These are phyloP conservation scores for Pachydiplax longipennis DNA, from an alignment of 2,888 invertebrate genomes.

Conservation along the genomic window DNA sequence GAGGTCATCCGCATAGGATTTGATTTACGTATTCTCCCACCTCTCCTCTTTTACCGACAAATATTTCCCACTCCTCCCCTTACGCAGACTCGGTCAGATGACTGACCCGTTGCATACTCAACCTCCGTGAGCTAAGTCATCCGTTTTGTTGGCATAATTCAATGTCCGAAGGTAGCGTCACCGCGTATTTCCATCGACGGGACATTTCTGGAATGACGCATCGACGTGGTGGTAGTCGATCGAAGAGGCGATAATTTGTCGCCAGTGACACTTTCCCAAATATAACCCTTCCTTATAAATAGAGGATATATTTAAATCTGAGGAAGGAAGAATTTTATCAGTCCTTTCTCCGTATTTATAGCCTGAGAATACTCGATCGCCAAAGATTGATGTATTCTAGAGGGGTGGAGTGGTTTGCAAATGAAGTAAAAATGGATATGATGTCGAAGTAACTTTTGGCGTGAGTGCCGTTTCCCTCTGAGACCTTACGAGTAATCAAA, in stretches of 20 bases:
- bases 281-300: no score
- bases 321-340: no score
- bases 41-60: not conserved
- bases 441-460: no score
- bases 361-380: no score
- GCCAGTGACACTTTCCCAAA: no score
- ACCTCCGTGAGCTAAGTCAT: not conserved
- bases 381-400: no score
- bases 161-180: not conserved
- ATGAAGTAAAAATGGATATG: no score
- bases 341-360: no score
- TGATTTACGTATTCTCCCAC: not conserved
- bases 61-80: not conserved
- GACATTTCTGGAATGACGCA: not conserved
- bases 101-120: not conserved
- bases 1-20: constrained; percentile 34
- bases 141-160: not conserved
- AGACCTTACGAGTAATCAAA: no score
- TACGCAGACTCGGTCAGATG: not conserved
- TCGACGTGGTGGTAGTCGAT: not conserved
- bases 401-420: no score
- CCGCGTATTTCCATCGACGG: not conserved
- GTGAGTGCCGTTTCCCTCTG: no score
- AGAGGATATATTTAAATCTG: no score
- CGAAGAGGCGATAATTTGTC: not conserved